Evolutionary conservation across 1,140 invertebrate species (phyloP).

Genomic region (Drosophila guanche): DNA sequence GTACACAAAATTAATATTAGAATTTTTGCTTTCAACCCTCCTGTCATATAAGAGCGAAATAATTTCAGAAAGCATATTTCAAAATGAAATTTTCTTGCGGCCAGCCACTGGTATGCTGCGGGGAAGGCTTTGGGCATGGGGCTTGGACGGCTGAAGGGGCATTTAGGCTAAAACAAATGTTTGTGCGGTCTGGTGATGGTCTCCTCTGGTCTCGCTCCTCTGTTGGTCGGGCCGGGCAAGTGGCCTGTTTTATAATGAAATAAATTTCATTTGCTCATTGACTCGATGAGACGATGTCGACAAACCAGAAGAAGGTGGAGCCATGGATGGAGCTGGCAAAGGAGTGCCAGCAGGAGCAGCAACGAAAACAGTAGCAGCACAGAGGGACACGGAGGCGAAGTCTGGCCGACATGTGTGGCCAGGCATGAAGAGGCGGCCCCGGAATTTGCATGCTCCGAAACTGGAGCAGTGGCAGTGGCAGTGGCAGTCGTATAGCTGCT

Average conservation of each 20-base stretch:
- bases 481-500: background rate
- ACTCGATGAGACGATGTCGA: conserved; percentile 65
- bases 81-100: conserved; percentile 81
- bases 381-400: conserved; percentile 5
- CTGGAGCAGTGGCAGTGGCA: conserved; percentile 51
- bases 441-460: conserved; percentile 74
- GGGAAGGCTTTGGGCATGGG: background rate
- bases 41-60: conserved; percentile 78
- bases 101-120: conserved; percentile 27
- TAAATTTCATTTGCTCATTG: conserved; percentile 81
- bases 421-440: conserved; percentile 74
- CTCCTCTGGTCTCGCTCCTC: conserved; percentile 15
- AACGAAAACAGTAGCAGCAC: too few relatives aligned
- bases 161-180: conserved; percentile 74
- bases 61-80: conserved; percentile 81
- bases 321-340: background rate
- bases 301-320: conserved; percentile 35
- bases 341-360: too few relatives aligned
- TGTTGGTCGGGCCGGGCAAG: conserved; percentile 38
- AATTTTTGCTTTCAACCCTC: conserved; percentile 70
- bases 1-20: conserved; percentile 80
- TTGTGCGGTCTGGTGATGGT: conserved; percentile 47
- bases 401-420: conserved; percentile 76
- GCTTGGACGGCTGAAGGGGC: background rate
- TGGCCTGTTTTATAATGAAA: conserved; percentile 74